Evolutionary conservation across 2,797 vertebrate species (phyloP), one percentile per base, ranked within the genome.

Genomic region (Clarias laeviceps): DNA sequence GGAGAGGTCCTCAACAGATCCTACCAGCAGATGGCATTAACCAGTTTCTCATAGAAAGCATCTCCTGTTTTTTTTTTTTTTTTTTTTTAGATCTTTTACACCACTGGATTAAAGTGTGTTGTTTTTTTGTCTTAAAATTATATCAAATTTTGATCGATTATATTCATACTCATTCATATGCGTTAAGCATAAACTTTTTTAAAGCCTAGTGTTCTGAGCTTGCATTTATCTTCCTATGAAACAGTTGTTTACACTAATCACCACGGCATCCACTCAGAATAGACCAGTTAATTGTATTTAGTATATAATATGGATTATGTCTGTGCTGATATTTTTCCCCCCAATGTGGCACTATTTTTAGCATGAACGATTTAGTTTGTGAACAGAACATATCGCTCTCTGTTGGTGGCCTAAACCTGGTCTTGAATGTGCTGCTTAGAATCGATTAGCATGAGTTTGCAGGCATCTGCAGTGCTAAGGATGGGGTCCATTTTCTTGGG

Each of bases 371-470:
- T 61, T 32, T 61, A 82, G 82, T 81, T 86, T 82, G 66, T 57
- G 59, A 66, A 65, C 66, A 66, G 24, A 62, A 29, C 32, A 59
- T 86, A 73, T 81, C 89, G 85, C 85, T 59, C 94, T 89, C 87
- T 77, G 91, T 93, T 91, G 94, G 95, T 94, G 95, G 94, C 95
- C 95, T 94, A 93, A 95, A 92, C 90, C 92, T 94, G 93, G 92
- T 92, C 91, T 90, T 93, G 93, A 94, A 94, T 90, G 90, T 93
- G 92, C 93, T 92, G 91, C 92, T 94, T 91, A 89, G 89, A 93
- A 91, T 91, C 92, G 94, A 95, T 96, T 95, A 95, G 89, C 89
- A 89, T 87, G 88, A 93, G 93, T 92, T 92, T 92, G 88, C 90
- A 93, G 93, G 93, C 95, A 95, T 94, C 94, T 95, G 93, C 92